A percentile compares a stretch with the other conserved stretches of the same genome.
These are phyloP conservation scores for Drosophila anomalipes DNA, from an alignment of 2,888 invertebrate species.

Conservation along the genomic window DNA sequence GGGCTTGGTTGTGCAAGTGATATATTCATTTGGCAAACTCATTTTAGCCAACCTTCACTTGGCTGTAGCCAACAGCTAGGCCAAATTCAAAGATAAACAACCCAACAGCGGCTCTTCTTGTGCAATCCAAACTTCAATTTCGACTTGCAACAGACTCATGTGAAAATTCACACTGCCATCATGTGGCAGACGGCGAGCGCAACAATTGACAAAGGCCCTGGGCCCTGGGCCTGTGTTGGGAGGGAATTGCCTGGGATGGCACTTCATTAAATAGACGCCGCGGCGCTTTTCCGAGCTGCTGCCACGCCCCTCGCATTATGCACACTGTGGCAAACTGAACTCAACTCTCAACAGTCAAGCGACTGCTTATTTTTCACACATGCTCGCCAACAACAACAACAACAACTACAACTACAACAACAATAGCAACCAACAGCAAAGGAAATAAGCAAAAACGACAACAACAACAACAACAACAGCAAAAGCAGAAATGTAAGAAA, in stretches of 20 bases:
- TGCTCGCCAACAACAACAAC: conserved; percentile 62
- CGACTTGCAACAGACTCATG: conserved; percentile 54
- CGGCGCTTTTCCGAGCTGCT: conserved; percentile 68
- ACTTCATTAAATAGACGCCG: conserved; percentile 81
- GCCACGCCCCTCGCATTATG: conserved; percentile 72
- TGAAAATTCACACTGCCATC: conserved; percentile 75
- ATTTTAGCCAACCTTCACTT: conserved; percentile 26
- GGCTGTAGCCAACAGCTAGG: conserved; percentile 24
- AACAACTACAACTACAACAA: conserved; percentile 2
- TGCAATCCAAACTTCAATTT: conserved; percentile 19
- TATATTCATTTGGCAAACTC: conserved; percentile 24
- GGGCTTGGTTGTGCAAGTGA: conserved; percentile 4
- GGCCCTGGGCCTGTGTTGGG: conserved; percentile 21
- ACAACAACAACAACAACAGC: conserved; percentile 9
- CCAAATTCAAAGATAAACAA: conserved; percentile 40
- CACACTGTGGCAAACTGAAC: conserved; percentile 31
- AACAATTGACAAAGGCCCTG: conserved; percentile 43
- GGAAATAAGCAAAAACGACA: conserved; percentile 21
- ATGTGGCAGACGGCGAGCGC: conserved; percentile 22
- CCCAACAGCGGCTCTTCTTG: conserved; percentile 38
- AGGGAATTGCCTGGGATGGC: conserved; percentile 59
- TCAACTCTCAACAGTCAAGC: conserved; percentile 33
- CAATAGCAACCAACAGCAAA: conserved; percentile 11
- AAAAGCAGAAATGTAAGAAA: conserved; percentile 70
- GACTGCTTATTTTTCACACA: conserved; percentile 81